Conservation (phyloP, 2,797 vertebrate genomes). For the Enteromius paludinosus region DNA sequence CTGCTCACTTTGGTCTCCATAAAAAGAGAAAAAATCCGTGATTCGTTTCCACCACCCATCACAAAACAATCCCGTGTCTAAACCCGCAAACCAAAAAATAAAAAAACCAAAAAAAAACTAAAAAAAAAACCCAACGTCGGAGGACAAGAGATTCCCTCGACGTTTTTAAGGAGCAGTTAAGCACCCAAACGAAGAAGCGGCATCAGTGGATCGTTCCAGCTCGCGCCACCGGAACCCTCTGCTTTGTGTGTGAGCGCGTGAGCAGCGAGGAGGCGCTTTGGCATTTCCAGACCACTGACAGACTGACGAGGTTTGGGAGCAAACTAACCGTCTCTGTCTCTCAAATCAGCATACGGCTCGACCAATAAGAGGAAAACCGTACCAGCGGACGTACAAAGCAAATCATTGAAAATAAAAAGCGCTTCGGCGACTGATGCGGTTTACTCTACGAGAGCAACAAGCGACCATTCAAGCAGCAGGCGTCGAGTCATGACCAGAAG, state of each 20-base stretch:
- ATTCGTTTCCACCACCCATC: slow-evolving; percentile 77
- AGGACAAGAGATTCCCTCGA: slow-evolving; percentile 48
- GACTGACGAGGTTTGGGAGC: slow-evolving; percentile 56
- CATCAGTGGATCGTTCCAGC: slow-evolving; percentile 60
- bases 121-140: slow-evolving; percentile 15
- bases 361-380: slow-evolving; percentile 62
- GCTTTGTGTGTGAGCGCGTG: slow-evolving; percentile 60
- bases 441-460: slow-evolving; percentile 59
- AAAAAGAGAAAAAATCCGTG: slow-evolving; percentile 62
- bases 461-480: slow-evolving; percentile 35
- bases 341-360: slow-evolving; percentile 62
- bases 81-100: slow-evolving; percentile 43
- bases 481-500: slow-evolving; percentile 11
- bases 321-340: slow-evolving; percentile 60
- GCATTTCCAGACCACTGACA: slow-evolving; percentile 59
- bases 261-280: slow-evolving; percentile 59
- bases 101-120: not conserved
- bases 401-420: slow-evolving; percentile 48
- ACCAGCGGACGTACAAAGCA: slow-evolving; percentile 64
- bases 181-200: slow-evolving; percentile 47
- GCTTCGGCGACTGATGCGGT: slow-evolving; percentile 54
- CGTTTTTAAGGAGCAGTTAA: slow-evolving; percentile 44
- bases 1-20: slow-evolving; percentile 62
- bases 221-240: slow-evolving; percentile 61
- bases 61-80: slow-evolving; percentile 60